Evolutionary conservation across 1,140 invertebrate species (phyloP).

Genomic region (Sarcophaga bullata): DNA sequence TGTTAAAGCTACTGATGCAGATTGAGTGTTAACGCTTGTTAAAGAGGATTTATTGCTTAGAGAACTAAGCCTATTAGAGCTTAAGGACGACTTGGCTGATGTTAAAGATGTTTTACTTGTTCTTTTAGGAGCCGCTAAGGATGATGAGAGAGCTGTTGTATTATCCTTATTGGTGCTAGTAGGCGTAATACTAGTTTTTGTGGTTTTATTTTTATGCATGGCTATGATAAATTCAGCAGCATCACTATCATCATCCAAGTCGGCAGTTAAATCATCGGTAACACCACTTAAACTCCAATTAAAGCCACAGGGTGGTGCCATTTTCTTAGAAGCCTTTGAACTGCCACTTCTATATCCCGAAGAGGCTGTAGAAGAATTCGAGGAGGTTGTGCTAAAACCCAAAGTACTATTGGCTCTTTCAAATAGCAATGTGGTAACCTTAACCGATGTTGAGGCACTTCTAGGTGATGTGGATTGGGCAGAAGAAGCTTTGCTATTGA

Average conservation of each 20-base stretch:
- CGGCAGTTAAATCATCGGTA: constrained; percentile 51
- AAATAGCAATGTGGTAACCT: constrained; percentile 54
- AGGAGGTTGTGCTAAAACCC: constrained; percentile 32
- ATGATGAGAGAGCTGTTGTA: not conserved
- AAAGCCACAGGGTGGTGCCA: constrained; percentile 63
- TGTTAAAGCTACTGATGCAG: not conserved
- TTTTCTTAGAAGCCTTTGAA: constrained; percentile 50
- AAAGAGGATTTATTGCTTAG: constrained; percentile 6
- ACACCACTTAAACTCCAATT: constrained; percentile 62
- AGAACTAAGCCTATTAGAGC: constrained; percentile 16
- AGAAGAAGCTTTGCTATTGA: not conserved
- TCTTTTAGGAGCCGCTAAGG: constrained; percentile 46
- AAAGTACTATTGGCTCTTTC: constrained; percentile 50
- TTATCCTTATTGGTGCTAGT: not conserved
- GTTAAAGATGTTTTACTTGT: constrained; percentile 17
- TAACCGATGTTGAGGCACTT: constrained; percentile 50
- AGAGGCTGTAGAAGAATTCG: constrained; percentile 17
- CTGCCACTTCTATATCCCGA: constrained; percentile 33
- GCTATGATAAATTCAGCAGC: constrained; percentile 28
- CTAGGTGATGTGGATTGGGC: constrained; percentile 45
- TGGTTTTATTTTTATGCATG: constrained; percentile 30
- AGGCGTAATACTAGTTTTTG: not conserved
- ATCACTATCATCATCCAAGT: constrained; percentile 53
- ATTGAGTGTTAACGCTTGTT: constrained; percentile 14
- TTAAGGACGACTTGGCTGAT: not conserved